These are phyloP conservation scores for Drosophila infuscata DNA, from an alignment of 2,888 invertebrate species.

Conservation along the genomic window DNA sequence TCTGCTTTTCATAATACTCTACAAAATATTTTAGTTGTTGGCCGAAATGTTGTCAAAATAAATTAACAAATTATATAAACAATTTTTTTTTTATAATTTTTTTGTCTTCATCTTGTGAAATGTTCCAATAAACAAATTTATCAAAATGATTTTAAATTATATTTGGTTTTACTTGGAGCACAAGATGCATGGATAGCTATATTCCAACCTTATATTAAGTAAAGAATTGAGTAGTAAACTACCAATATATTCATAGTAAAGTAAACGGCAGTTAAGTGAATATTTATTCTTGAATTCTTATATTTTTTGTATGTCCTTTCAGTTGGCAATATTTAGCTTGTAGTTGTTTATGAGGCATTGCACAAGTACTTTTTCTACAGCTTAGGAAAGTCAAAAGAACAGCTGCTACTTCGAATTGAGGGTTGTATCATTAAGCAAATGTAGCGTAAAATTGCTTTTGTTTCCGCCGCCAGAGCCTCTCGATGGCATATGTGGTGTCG, in stretches of 20 bases:
- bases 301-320: neutral
- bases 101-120: constrained; percentile 1
- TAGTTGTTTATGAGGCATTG: constrained; percentile 6
- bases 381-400: constrained; percentile 23
- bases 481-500: constrained; percentile 73
- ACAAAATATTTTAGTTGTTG: constrained; percentile 9
- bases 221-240: neutral
- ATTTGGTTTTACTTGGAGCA: neutral
- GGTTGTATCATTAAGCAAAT: constrained; percentile 72
- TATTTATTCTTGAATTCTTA: neutral
- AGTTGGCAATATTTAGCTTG: neutral
- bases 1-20: constrained; percentile 22
- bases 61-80: neutral
- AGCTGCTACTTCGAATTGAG: constrained; percentile 40
- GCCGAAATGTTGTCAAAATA: constrained; percentile 29
- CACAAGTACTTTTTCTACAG: constrained; percentile 23
- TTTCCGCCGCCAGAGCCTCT: constrained; percentile 60
- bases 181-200: constrained; percentile 13
- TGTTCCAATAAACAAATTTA: neutral
- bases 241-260: neutral
- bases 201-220: neutral
- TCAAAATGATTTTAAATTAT: neutral
- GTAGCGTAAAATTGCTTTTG: constrained; percentile 75
- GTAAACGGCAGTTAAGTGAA: neutral
- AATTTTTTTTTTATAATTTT: neutral